phyloP scores from a whole-genome alignment of 2,888 invertebrate species.

The Pelosia muscerda region DNA sequence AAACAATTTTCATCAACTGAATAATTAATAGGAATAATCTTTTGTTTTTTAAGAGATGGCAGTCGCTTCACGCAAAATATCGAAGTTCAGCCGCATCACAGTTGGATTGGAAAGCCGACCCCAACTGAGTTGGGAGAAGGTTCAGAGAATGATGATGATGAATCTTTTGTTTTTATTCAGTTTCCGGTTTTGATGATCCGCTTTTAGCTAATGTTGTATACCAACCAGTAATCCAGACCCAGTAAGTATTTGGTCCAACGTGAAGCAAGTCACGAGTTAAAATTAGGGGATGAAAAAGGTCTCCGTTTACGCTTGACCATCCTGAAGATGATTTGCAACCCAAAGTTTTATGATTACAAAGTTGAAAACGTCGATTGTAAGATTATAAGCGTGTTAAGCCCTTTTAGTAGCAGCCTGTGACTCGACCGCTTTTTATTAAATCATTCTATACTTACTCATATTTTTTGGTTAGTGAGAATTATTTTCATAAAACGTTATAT shows the following conservation, averaged over 20 bases:
- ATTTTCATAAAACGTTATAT: constrained; percentile 34
- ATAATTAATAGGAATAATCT: no score
- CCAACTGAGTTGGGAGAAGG: no score
- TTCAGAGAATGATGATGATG: no score
- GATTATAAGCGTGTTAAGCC: constrained; percentile 40
- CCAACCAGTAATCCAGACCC: constrained; percentile 24
- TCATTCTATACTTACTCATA: constrained; percentile 24
- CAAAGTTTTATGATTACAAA: constrained; percentile 49
- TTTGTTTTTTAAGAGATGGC: no score
- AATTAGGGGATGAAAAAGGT: constrained; percentile 51
- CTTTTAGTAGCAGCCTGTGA: constrained; percentile 36
- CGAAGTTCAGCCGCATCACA: no score
- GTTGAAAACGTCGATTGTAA: constrained; percentile 44
- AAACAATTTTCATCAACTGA: no score
- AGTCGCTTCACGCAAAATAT: no score
- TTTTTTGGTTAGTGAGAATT: constrained; percentile 28
- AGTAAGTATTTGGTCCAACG: constrained; percentile 29
- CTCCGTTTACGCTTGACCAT: constrained; percentile 41
- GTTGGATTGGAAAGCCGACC: no score
- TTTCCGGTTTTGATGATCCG: constrained; percentile 10
- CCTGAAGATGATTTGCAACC: constrained; percentile 48
- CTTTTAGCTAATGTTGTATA: constrained; percentile 24
- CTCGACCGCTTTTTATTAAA: constrained; percentile 35
- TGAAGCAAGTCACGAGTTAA: constrained; percentile 49
- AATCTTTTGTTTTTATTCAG: neutral